Percentiles rank a stretch among this genome's conserved stretches.
These are phyloP conservation scores for Notarius lentiginosus DNA, from an alignment of 2,113 vertebrate genomes.

Conservation along the genomic window DNA sequence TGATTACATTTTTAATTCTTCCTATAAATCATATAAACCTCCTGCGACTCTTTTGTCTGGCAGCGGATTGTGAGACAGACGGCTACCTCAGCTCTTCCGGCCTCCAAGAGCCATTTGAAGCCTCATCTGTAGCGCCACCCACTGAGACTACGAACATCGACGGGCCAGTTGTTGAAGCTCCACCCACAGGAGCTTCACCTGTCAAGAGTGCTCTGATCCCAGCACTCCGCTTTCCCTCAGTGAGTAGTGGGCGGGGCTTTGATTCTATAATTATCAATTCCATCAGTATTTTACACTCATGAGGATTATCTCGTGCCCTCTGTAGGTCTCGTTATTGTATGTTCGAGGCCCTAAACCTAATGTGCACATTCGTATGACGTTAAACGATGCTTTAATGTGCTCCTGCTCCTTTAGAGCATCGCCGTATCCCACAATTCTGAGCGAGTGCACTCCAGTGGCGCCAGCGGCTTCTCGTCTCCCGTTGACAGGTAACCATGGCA, in stretches of 20 bases:
- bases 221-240: conserved; percentile 78
- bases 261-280: neutral
- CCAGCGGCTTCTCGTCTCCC: conserved; percentile 79
- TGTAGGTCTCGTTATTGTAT: neutral
- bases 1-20: no score
- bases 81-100: conserved; percentile 81
- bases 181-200: conserved; percentile 52
- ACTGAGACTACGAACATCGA: conserved; percentile 58
- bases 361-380: neutral
- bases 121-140: conserved; percentile 37
- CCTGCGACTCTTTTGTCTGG: neutral
- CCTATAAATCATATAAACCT: no score
- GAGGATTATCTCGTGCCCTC: neutral
- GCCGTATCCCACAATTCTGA: conserved; percentile 71
- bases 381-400: neutral
- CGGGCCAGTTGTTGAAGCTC: conserved; percentile 54
- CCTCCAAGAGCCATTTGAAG: conserved; percentile 68
- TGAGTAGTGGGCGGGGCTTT: conserved; percentile 60
- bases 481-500: conserved; percentile 79
- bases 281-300: neutral
- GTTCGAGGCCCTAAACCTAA: neutral
- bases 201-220: conserved; percentile 64
- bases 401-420: conserved; percentile 71
- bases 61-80: conserved; percentile 84
- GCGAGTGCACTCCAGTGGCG: conserved; percentile 35